Base-by-base conservation (phyloP, 2,797 vertebrate species). In the Fistularia tabacaria region DNA sequence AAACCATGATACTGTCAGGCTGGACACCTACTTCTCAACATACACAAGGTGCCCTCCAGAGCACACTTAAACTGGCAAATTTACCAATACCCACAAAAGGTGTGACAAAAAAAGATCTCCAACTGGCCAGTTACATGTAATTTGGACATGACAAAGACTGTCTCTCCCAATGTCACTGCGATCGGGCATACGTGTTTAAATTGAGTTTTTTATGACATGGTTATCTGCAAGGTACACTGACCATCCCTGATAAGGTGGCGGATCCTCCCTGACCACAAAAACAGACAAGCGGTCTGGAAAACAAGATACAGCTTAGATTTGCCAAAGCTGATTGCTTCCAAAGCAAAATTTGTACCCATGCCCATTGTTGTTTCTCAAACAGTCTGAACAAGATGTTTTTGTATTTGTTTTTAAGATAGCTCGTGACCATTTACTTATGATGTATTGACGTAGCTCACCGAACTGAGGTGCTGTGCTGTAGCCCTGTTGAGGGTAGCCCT, bases 391-490 rank as follows among this genome's bases (percentile, higher is more conserved):
- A 40, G 8, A 40, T 40, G 39, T 40, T 40, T 40, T 14, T 14
- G 40, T 15, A 15, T 14, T 15, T 9, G 25, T 46, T 8, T 42
- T 4, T 37, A 11, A 10, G 7, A 8, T 46, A 9, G 52, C 12
- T 37, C 48, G 5, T n/a, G 6, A 39, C 38, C 8, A 50, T 11
- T 40, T 45, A 37, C 8, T n/a, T 14, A 14, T 14, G 8, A 53
- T 39, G 49, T 12, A n/a, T 38, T 7, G 10, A 62, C 38, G 7
- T 10, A 56, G 92, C 95, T 93, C 89, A 99, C 97, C 97, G 82
- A 96, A 99, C 39, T 95, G 97, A 61, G 97, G 96, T 74, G 95
- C 94, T 71, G 95, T 94, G 64, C 92, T 94, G 51, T 98, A 99
- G 87, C 93, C 95, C 86, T 92, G 92, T 83, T 96, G 94, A 68